phyloP scores from a whole-genome alignment of 2,888 invertebrate species.

The Eilema griseolum region DNA sequence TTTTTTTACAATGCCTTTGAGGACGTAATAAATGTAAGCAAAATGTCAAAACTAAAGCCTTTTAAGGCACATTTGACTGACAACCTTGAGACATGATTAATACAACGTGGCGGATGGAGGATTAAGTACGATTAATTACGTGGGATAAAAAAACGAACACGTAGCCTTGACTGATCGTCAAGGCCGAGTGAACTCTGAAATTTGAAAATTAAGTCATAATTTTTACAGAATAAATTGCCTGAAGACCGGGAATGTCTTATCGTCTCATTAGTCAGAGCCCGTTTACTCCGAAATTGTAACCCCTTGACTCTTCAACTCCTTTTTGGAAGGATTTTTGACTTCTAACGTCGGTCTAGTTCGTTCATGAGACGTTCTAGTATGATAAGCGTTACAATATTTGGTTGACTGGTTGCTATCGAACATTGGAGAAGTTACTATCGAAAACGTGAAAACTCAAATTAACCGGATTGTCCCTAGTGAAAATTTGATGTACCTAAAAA shows the following conservation, averaged over 20 bases:
- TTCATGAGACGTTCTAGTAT: background rate
- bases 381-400: too few species aligned
- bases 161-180: background rate
- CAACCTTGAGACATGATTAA: conserved; percentile 5
- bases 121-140: conserved; percentile 14
- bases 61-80: background rate
- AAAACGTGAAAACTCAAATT: background rate
- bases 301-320: background rate
- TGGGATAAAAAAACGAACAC: background rate
- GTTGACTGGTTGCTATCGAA: too few species aligned
- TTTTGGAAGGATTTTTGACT: background rate
- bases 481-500: too few species aligned
- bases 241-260: background rate
- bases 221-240: background rate
- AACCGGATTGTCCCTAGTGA: too few species aligned
- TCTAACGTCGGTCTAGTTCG: background rate
- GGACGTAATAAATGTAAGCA: background rate
- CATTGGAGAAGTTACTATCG: background rate
- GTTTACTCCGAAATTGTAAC: background rate
- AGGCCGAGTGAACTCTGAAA: conserved; percentile 3
- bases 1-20: background rate
- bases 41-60: background rate
- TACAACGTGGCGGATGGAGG: background rate
- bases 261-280: background rate
- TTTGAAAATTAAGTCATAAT: conserved; percentile 4